phyloP scores from a whole-genome alignment of 1,140 invertebrate species.

The Cherax quadricarinatus region DNA sequence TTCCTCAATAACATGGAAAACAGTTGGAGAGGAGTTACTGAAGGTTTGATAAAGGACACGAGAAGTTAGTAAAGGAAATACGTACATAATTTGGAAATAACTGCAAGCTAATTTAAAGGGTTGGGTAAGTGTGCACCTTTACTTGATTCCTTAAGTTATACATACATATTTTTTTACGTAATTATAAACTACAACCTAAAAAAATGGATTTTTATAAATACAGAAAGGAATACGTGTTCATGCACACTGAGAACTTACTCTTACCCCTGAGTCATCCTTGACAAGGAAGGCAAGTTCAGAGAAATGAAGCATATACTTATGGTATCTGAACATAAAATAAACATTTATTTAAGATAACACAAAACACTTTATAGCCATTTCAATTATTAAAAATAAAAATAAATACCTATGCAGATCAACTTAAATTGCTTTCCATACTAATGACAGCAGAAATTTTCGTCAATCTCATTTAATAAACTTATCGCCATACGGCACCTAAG shows the following conservation, averaged over 20 bases:
- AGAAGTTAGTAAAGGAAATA: neutral
- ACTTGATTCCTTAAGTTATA: too few species aligned
- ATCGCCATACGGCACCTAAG: too few species aligned
- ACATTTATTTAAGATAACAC: neutral
- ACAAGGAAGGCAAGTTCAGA: neutral
- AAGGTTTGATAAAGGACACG: neutral
- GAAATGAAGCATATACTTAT: slow-evolving; percentile 3
- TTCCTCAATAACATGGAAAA: neutral
- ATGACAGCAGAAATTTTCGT: too few species aligned
- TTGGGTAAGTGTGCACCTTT: too few species aligned
- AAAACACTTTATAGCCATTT: neutral
- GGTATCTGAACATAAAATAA: neutral
- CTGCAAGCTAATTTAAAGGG: neutral
- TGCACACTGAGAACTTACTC: slow-evolving; percentile 24
- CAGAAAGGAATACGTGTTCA: neutral
- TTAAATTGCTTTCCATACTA: too few species aligned
- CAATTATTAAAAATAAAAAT: neutral
- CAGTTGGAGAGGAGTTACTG: neutral
- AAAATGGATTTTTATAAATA: neutral
- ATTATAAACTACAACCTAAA: neutral
- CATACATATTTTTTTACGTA: too few species aligned
- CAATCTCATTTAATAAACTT: too few species aligned
- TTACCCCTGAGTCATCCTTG: slow-evolving; percentile 45
- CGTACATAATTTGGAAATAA: neutral
- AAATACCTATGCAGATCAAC: neutral